Base-by-base conservation (phyloP, 1,140 invertebrate species). In the Polypedilum vanderplanki region DNA sequence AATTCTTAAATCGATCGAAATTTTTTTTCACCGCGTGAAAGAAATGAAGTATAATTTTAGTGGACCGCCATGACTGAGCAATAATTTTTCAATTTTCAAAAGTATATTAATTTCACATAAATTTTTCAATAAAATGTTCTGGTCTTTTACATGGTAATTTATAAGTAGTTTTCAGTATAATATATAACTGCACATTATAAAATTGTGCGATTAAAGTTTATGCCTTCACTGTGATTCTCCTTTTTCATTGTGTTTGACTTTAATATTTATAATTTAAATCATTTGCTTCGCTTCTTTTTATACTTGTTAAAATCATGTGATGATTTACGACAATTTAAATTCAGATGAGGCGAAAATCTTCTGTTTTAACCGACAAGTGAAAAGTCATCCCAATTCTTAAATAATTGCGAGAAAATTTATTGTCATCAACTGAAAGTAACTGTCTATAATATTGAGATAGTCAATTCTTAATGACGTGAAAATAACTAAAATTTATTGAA, bases 101-200 rank as follows among this genome's bases (percentile, higher is more conserved):
- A 70, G 65, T 70, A 20, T 70, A 70, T 70, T 70, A 70, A 70
- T 70, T 70, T 70, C 65, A 22, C 65, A 70, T 20, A 70, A 70
- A 70, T 20, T 57, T n/a, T 70, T 70, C 65, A 70, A 70, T 70
- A 70, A 70, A 70, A n/a, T 12, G 46, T 12, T 20, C 65, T 9
- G 18, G 4, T 9, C 18, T 70, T 70, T 70, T n/a, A 18, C 17
- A 20, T 18, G 20, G 18, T 70, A 70, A 70, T 70, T 70, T 70
- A 70, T 22, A 22, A 70, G 65, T 22, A 70, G 17, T 70, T 70
- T n/a, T 12, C 46, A n/a, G 46, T 12, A 12, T 57, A n/a, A 57
- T 57, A 57, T n/a, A 57, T 57, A n/a, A n/a, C 46, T n/a, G 46
- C 46, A 57, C 46, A 12, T n/a, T n/a, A 57, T n/a, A 57, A 57